Evolutionary conservation across 2,888 invertebrate species (phyloP).

Genomic region (Platynereis dumerilii): DNA sequence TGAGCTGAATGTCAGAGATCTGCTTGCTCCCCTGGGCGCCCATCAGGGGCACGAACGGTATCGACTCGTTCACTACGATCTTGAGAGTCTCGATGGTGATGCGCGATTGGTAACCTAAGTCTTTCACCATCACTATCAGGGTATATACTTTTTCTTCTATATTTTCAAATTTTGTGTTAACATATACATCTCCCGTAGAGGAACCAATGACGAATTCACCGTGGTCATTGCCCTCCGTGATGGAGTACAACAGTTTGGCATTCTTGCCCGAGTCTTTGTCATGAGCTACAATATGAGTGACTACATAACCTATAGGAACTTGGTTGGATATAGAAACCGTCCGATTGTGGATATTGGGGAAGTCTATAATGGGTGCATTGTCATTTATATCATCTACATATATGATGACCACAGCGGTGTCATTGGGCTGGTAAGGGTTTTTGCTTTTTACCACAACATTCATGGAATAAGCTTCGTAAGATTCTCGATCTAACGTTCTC

Average conservation of each 20-base stretch:
- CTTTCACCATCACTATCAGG: constrained; percentile 24
- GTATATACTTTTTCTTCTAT: constrained; percentile 14
- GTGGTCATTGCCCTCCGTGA: constrained; percentile 19
- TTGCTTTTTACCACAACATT: constrained; percentile 24
- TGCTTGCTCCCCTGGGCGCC: constrained; percentile 10
- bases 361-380: constrained; percentile 24
- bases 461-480: constrained; percentile 26
- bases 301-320: constrained; percentile 19
- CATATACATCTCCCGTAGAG: constrained; percentile 17
- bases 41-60: constrained; percentile 25
- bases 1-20: constrained; percentile 22
- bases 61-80: constrained; percentile 29
- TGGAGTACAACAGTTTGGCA: constrained; percentile 12
- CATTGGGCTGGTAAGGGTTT: constrained; percentile 7
- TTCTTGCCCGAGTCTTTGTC: constrained; percentile 21
- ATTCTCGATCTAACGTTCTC: constrained; percentile 30
- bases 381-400: constrained; percentile 23
- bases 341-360: constrained; percentile 18
- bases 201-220: constrained; percentile 13
- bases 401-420: constrained; percentile 19
- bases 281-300: constrained; percentile 19
- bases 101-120: constrained; percentile 22
- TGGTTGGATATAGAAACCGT: constrained; percentile 18
- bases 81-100: constrained; percentile 20
- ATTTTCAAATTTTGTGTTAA: constrained; percentile 8